Conservation (phyloP, 23 tunicate genomes). For the Styela plicata region DNA sequence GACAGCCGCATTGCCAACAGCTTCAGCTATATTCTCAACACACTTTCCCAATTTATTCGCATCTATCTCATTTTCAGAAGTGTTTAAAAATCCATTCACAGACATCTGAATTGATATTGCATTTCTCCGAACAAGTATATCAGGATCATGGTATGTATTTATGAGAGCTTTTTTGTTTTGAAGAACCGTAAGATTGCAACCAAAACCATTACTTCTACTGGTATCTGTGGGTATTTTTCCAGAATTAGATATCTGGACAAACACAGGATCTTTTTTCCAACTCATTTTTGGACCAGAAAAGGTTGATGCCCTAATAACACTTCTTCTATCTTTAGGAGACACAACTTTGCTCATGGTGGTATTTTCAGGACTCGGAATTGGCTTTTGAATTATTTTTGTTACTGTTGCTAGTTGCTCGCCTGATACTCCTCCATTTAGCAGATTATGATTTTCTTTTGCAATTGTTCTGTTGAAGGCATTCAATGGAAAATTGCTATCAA, state of each 20-base stretch:
- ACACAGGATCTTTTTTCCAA: background rate
- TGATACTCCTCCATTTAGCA: background rate
- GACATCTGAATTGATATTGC: background rate
- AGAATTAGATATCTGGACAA: background rate
- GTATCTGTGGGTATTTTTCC: background rate
- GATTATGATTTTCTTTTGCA: background rate
- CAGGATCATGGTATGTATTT: background rate
- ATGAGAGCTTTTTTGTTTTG: background rate
- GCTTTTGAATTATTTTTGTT: background rate
- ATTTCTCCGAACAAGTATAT: background rate
- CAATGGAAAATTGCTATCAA: too few species aligned
- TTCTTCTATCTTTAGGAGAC: background rate
- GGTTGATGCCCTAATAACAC: background rate
- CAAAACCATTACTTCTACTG: background rate
- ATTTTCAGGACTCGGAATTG: background rate
- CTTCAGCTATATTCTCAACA: slow-evolving; percentile 5
- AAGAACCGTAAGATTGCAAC: background rate
- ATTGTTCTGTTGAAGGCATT: background rate
- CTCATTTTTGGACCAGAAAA: background rate
- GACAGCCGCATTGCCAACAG: slow-evolving; percentile 5
- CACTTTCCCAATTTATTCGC: background rate
- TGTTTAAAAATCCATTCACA: background rate
- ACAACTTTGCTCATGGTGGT: background rate
- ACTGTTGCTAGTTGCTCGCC: background rate
- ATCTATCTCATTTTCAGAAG: background rate